phyloP scores from a whole-genome alignment of 2,113 vertebrate genomes.

The Archilochus colubris region DNA sequence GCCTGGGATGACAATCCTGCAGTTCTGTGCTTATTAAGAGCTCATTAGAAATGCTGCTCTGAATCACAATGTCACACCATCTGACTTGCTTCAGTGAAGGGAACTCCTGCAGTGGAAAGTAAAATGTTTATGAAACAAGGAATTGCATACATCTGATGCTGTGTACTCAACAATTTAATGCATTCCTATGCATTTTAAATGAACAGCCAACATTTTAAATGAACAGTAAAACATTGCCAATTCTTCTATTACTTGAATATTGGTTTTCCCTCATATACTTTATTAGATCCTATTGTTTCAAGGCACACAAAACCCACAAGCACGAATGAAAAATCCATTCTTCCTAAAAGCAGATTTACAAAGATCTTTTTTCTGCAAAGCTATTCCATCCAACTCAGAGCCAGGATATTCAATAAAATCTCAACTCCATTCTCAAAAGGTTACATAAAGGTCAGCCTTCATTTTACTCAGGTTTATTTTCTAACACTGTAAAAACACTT shows the following conservation, averaged over 20 bases:
- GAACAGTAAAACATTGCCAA: not conserved
- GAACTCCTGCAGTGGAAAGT: not conserved
- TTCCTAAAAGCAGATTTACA: not conserved
- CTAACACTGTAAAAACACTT: slow-evolving; percentile 57
- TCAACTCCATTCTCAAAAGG: slow-evolving; percentile 40
- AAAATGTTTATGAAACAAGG: not conserved
- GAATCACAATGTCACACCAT: not conserved
- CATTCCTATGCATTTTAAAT: not conserved
- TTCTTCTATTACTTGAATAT: not conserved
- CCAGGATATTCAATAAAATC: slow-evolving; percentile 36
- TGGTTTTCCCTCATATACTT: not conserved
- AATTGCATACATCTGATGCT: not conserved
- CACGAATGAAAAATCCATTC: not conserved
- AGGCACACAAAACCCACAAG: not conserved
- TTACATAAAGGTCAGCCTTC: slow-evolving; percentile 59
- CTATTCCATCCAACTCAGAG: not conserved
- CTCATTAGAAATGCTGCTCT: slow-evolving; percentile 1
- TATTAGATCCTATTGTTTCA: not conserved
- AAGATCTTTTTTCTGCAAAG: not conserved
- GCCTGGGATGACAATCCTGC: not conserved
- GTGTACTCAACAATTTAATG: not conserved
- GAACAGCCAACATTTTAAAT: not conserved
- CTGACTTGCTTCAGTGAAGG: not conserved
- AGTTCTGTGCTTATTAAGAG: not conserved
- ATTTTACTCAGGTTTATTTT: slow-evolving; percentile 62